Conservation (phyloP, 2,797 vertebrate genomes). For the Enteromius mattozi region DNA sequence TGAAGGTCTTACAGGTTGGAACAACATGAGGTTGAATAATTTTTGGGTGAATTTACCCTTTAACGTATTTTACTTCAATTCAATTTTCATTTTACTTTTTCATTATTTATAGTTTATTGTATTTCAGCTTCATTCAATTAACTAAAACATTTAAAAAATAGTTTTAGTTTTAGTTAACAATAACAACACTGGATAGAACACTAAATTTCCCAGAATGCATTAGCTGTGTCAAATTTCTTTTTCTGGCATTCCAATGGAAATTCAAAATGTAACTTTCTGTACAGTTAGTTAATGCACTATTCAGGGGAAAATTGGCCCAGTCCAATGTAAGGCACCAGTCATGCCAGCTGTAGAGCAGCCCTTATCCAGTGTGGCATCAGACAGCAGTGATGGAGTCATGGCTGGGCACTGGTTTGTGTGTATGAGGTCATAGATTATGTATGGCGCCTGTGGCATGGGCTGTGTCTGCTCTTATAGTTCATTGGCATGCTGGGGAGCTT, state of each 20-base stretch:
- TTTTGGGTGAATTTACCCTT: background rate
- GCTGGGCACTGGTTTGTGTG: constrained; percentile 56
- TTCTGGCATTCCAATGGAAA: background rate
- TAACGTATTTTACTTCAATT: background rate
- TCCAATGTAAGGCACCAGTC: background rate
- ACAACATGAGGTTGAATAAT: too few relatives aligned
- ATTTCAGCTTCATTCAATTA: background rate
- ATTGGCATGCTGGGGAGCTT: constrained; percentile 57
- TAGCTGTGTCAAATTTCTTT: background rate
- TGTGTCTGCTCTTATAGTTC: constrained; percentile 60
- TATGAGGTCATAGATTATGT: constrained; percentile 68
- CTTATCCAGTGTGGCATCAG: constrained; percentile 25
- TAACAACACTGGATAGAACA: background rate
- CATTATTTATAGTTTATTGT: background rate
- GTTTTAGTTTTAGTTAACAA: background rate
- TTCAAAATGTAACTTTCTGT: background rate
- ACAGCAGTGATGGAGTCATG: constrained; percentile 13
- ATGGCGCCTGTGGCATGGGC: constrained; percentile 61
- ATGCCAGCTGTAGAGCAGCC: background rate
- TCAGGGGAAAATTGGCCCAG: constrained; percentile 5
- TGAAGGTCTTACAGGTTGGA: too few relatives aligned
- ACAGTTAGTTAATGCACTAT: background rate
- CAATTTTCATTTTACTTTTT: background rate
- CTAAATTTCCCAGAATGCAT: background rate
- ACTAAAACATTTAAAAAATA: background rate